These are phyloP conservation scores for Cyprinodon variegatus DNA, from an alignment of 2,113 vertebrate species.

Conservation along the genomic window DNA sequence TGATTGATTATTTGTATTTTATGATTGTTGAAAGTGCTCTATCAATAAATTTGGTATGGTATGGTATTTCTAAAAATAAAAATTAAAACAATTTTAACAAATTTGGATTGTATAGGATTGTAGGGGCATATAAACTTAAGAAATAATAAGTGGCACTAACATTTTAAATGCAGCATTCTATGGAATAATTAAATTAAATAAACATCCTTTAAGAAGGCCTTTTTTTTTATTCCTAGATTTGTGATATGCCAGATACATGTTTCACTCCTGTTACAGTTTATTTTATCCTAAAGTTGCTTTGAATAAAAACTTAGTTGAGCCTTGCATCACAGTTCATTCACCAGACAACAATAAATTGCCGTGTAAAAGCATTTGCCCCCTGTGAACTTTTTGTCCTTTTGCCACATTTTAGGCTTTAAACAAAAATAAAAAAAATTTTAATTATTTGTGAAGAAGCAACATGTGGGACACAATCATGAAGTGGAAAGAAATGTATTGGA, in stretches of 20 bases:
- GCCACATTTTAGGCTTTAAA: too few relatives aligned
- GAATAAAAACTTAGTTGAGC: neutral
- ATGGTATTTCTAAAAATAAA: neutral
- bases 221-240: constrained; percentile 61
- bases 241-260: constrained; percentile 28
- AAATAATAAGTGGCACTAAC: too few relatives aligned
- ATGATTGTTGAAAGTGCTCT: too few relatives aligned
- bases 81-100: neutral
- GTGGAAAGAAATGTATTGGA: too few relatives aligned
- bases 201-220: constrained; percentile 32
- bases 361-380: too few relatives aligned
- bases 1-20: too few relatives aligned
- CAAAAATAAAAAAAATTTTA: too few relatives aligned
- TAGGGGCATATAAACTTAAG: too few relatives aligned
- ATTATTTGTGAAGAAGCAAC: too few relatives aligned
- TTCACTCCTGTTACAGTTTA: neutral
- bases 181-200: constrained; percentile 50
- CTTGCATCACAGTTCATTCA: constrained; percentile 6
- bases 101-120: neutral
- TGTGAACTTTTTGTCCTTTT: too few relatives aligned
- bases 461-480: too few relatives aligned
- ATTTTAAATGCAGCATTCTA: constrained; percentile 14
- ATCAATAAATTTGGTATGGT: too few relatives aligned
- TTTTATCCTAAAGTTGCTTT: constrained; percentile 12
- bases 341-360: neutral